A percentile compares a stretch with the other conserved stretches of the same genome.
Evolutionary conservation across 2,113 vertebrate genomes (phyloP).

Genomic region (Trematocara macrostoma): DNA sequence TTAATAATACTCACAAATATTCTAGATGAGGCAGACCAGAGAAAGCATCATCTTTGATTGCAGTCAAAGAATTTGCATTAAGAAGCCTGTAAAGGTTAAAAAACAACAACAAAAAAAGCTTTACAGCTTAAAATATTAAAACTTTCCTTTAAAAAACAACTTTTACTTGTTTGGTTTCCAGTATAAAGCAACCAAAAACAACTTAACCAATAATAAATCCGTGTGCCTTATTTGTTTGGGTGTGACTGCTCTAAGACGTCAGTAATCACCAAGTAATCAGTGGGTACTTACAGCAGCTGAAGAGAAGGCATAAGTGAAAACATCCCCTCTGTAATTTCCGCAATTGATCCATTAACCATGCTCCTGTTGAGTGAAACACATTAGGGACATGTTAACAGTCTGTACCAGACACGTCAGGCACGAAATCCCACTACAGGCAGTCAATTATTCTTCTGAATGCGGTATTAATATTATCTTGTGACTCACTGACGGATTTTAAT

Average conservation of each 20-base stretch:
- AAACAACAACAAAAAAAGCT: background rate
- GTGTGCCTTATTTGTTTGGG: background rate
- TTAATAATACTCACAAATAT: slow-evolving; percentile 86
- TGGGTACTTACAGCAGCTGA: slow-evolving; percentile 87
- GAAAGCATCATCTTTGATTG: slow-evolving; percentile 92
- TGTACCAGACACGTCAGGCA: background rate
- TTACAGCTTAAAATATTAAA: background rate
- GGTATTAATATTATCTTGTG: background rate
- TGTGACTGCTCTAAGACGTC: background rate
- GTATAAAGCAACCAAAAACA: background rate
- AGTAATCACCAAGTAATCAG: background rate
- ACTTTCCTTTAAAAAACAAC: background rate
- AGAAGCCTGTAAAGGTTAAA: slow-evolving; percentile 78
- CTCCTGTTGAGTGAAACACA: slow-evolving; percentile 74
- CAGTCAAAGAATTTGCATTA: slow-evolving; percentile 90
- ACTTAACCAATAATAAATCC: background rate
- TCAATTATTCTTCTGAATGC: background rate
- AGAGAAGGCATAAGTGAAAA: slow-evolving; percentile 92
- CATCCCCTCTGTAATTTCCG: slow-evolving; percentile 91
- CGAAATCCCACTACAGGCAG: background rate
- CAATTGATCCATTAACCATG: slow-evolving; percentile 91
- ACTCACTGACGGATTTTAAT: background rate
- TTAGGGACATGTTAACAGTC: background rate
- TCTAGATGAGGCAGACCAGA: slow-evolving; percentile 92
- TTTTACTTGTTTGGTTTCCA: background rate